Evolutionary conservation across 2,113 vertebrate species (phyloP), one percentile per base, ranked within the genome.

Genomic region (Gulo gulo): DNA sequence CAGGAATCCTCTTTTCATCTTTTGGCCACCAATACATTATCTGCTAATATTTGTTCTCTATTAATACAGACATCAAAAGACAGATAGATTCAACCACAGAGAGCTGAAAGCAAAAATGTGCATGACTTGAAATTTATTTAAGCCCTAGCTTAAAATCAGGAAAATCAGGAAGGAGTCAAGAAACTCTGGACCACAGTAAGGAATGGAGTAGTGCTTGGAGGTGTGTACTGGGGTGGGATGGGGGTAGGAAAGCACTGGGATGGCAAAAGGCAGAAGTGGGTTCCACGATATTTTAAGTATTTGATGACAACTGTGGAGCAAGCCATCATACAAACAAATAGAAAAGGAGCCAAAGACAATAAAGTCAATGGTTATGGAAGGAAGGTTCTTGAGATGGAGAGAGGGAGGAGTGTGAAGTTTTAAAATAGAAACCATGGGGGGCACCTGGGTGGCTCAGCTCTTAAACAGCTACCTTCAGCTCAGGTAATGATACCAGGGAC

Each of bases 1-100:
- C 85, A 29, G 24, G 73, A 93, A 73, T 61, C 52, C 29, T 83
- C 76, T 95, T 97, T 97, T 97, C 85, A 96, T 97, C 91, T 92
- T 87, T 79, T 91, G 93, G 71, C 65, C 82, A 95, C 81, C 34
- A 80, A 91, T 95, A 86, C 63, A 97, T 96, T 82, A 92, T 96
- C 90, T 86, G 71, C 87, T 95, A 94, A 97, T 98, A 97, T 97
- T 95, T 98, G 87, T 86, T 98, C 95, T 96, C 7, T 97, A 88
- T 96, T 95, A 95, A 97, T 93, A 88, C 59, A 97, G 90, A 96
- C 95, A 96, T 96, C 93, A 95, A 96, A 95, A 86, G 88, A 94
- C 26, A 95, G 67, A 97, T 45, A 95, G 76, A 97, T 59, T 88
- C 85, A 96, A 61, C 15, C 78, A 94, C 36, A 42, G 61, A 42